phyloP scores from a whole-genome alignment of 2,113 vertebrate genomes.

The Toxotes jaculatrix region DNA sequence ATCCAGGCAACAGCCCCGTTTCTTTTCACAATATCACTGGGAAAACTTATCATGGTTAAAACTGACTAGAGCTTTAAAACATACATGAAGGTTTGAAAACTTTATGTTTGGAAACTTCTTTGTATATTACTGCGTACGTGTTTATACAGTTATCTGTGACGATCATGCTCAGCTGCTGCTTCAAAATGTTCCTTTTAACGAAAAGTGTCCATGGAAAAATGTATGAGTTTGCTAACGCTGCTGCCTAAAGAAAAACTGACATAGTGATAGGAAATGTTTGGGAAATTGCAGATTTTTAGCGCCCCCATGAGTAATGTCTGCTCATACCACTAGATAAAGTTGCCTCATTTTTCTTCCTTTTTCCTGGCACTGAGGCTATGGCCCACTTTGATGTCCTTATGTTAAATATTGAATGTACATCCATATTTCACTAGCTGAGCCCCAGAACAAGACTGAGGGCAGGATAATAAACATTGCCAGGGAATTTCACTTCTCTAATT shows the following conservation, averaged over 20 bases:
- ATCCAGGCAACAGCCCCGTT: too few species aligned
- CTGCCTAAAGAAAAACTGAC: not conserved
- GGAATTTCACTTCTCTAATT: constrained; percentile 74
- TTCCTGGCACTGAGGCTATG: constrained; percentile 20
- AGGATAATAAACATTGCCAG: constrained; percentile 67
- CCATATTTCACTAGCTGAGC: constrained; percentile 74
- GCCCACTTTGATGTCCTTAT: constrained; percentile 69
- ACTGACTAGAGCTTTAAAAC: too few species aligned
- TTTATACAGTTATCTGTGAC: too few species aligned
- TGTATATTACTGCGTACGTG: too few species aligned
- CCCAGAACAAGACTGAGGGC: constrained; percentile 62
- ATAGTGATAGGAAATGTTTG: constrained; percentile 5
- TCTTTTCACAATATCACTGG: not conserved
- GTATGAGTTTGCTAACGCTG: not conserved
- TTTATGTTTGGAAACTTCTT: too few species aligned
- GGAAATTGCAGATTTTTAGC: constrained; percentile 51
- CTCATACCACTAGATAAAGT: constrained; percentile 41
- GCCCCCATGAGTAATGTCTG: constrained; percentile 23
- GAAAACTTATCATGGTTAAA: not conserved
- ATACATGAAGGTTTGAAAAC: too few species aligned
- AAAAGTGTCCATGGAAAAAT: not conserved
- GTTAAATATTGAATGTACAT: constrained; percentile 81
- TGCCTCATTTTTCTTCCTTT: constrained; percentile 52
- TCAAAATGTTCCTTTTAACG: not conserved
- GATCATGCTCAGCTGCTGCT: not conserved